Percentiles rank a stretch among this genome's conserved stretches.
phyloP scores from a whole-genome alignment of 2,888 invertebrate species.

The Nesidiocoris tenuis region DNA sequence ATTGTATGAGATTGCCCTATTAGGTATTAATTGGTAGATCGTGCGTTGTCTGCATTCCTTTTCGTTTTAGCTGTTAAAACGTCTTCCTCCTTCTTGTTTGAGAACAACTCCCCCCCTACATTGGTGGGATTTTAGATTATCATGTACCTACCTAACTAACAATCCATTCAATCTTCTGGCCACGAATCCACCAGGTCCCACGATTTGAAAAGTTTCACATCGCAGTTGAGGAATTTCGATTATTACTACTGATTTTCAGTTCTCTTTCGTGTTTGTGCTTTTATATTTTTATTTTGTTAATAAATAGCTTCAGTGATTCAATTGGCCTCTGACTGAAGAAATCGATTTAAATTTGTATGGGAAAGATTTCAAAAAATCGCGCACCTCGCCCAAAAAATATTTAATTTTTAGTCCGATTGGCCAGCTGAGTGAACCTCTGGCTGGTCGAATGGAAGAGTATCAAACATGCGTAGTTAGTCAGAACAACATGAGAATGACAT shows the following conservation, averaged over 20 bases:
- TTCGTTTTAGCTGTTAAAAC: background rate
- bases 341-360: too few species aligned
- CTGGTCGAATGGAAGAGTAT: too few species aligned
- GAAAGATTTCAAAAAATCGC: too few species aligned
- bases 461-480: background rate
- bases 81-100: constrained; percentile 6
- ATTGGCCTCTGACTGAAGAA: too few species aligned
- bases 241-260: too few species aligned
- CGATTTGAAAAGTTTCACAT: background rate
- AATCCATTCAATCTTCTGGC: background rate
- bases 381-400: too few species aligned
- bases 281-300: too few species aligned
- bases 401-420: too few species aligned
- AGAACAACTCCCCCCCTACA: background rate
- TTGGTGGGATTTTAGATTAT: background rate
- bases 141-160: background rate
- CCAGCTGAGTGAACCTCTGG: too few species aligned
- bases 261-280: too few species aligned
- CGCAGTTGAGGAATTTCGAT: background rate
- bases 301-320: too few species aligned
- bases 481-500: background rate
- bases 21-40: constrained; percentile 7
- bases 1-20: background rate
- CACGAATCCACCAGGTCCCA: background rate
- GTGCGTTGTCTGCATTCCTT: constrained; percentile 9